phyloP scores from a whole-genome alignment of 2,888 invertebrate genomes.

The Zelleria hepariella region DNA sequence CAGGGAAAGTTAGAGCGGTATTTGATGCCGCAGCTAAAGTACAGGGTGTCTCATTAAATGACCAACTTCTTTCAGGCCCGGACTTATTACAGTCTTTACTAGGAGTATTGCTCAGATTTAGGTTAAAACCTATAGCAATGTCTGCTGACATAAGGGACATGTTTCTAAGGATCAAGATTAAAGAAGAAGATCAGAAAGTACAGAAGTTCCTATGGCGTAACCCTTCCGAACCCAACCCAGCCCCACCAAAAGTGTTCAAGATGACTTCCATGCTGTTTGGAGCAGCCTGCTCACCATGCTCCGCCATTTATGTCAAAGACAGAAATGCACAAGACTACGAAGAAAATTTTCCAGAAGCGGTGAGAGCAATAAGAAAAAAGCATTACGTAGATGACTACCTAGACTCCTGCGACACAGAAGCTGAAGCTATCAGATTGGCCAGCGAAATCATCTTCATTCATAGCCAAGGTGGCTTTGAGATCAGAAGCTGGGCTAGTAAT shows the following conservation, averaged over 20 bases:
- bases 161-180: too few relatives aligned
- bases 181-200: background rate
- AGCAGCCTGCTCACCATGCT: background rate
- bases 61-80: slow-evolving; percentile 26
- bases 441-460: background rate
- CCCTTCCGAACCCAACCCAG: background rate
- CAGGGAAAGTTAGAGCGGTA: slow-evolving; percentile 19
- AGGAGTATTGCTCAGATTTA: slow-evolving; percentile 1
- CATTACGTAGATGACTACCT: slow-evolving; percentile 1
- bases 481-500: slow-evolving; percentile 4
- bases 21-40: slow-evolving; percentile 27
- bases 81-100: slow-evolving; percentile 24
- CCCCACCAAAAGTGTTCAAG: background rate
- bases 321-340: background rate
- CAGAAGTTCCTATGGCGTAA: slow-evolving; percentile 8
- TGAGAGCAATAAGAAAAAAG: background rate
- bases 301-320: background rate
- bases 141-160: slow-evolving; percentile 8
- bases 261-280: slow-evolving; percentile 4
- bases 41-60: slow-evolving; percentile 22
- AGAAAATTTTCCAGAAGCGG: background rate
- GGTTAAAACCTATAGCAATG: slow-evolving; percentile 8
- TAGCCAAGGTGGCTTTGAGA: background rate
- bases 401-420: background rate
- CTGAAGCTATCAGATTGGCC: background rate